Evolutionary conservation across 2,113 vertebrate genomes (phyloP), one percentile per base, ranked within the genome.

Genomic region (Melierax canorus): DNA sequence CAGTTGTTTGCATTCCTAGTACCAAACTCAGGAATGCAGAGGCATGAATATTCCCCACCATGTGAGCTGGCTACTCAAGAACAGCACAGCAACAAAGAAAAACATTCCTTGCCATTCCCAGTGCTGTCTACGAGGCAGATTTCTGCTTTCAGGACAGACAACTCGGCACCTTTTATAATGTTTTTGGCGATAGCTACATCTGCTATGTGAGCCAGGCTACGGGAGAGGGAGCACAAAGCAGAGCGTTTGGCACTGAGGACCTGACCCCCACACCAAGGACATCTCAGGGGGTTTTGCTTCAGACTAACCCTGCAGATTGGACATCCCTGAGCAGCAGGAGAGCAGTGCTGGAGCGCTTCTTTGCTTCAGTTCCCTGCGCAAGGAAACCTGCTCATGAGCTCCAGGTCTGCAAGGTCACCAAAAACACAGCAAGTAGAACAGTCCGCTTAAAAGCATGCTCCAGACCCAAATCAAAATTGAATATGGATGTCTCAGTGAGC

Each of bases 401-500:
- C 30, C 3, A 2, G 45, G 34, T 55, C 55, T 66, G 21, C 32
- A 43, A 79, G 39, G 26, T 50, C 27, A 80, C 75, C 34, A 63
- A 32, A 62, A 38, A 2, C 26, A 27, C 22, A 50, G 32, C 24
- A 46, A 32, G 19, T 1, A 53, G 13, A 60, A 38, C 0, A 2
- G 17, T 15, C 53, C 32, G 56, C 71, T 41, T 30, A 43, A 27
- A 58, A 56, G 12, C 2, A 20, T 0, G 3, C 27, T 69, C 63
- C 55, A 41, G 34, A 66, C 34, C 1, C 48, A 41, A 46, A 32
- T 1, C 7, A 46, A n/a, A 91, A 68, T 5, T 13, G 29, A 67
- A 62, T 3, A 15, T 0, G 1, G 2, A 1, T 2, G 4, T 30
- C 66, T 66, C 36, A 0, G 0, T 27, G 36, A 59, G 64, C 21